Evolutionary conservation across 1,140 invertebrate species (phyloP).

Genomic region (Papilio xuthus): DNA sequence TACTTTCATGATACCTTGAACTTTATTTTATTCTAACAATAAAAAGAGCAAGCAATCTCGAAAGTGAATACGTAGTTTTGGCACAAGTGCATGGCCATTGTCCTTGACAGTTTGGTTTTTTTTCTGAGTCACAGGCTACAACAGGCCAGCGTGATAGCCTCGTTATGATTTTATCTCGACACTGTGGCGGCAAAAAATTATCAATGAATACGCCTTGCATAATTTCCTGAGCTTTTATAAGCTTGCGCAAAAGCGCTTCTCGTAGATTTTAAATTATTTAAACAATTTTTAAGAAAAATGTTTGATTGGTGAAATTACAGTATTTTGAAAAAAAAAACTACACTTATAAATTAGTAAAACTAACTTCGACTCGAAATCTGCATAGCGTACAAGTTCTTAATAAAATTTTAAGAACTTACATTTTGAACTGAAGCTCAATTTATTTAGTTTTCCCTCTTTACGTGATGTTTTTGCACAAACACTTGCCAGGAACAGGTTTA

Average conservation of each 20-base stretch:
- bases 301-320: too few relatives aligned
- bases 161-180: not conserved
- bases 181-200: constrained; percentile 5
- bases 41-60: not conserved
- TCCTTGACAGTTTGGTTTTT: constrained; percentile 23
- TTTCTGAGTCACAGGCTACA: not conserved
- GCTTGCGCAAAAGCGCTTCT: not conserved
- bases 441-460: not conserved
- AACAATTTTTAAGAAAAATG: not conserved
- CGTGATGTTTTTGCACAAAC: not conserved
- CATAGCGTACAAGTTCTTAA: not conserved
- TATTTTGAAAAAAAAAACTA: too few relatives aligned
- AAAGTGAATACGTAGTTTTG: constrained; percentile 30
- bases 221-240: not conserved
- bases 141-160: not conserved
- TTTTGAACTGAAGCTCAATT: not conserved
- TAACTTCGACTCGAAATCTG: not conserved
- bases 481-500: not conserved
- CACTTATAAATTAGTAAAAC: not conserved
- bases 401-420: not conserved
- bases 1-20: constrained; percentile 16
- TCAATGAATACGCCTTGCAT: not conserved
- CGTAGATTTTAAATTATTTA: not conserved
- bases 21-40: constrained; percentile 1
- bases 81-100: constrained; percentile 26